phyloP scores from a whole-genome alignment of 2,888 invertebrate genomes.

The Muschampia plurimacula region DNA sequence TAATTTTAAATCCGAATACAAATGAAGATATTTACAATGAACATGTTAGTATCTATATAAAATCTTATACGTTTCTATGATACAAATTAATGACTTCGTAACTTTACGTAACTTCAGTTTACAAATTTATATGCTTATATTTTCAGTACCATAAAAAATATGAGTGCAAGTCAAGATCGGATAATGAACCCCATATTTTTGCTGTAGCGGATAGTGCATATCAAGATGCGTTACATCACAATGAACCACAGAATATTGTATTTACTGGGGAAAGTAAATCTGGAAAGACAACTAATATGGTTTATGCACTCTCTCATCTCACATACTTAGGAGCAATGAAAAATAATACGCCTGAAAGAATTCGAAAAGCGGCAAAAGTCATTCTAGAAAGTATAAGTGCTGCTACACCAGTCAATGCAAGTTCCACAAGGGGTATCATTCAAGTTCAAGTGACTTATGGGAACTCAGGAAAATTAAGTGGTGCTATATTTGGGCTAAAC shows the following conservation, averaged over 20 bases:
- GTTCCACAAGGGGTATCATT: constrained; percentile 93
- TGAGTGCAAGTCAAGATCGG: constrained; percentile 93
- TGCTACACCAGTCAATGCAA: constrained; percentile 92
- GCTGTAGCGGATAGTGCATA: constrained; percentile 95
- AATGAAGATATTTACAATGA: constrained; percentile 90
- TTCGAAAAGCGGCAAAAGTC: constrained; percentile 88
- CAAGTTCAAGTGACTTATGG: constrained; percentile 93
- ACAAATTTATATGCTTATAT: constrained; percentile 28
- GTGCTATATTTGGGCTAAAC: constrained; percentile 94
- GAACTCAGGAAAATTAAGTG: constrained; percentile 93
- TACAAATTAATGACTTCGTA: background rate
- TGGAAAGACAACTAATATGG: constrained; percentile 95
- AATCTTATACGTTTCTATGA: background rate
- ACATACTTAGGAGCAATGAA: constrained; percentile 92
- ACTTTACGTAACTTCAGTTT: background rate
- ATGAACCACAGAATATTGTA: constrained; percentile 93
- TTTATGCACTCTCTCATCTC: constrained; percentile 92
- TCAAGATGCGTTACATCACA: constrained; percentile 96
- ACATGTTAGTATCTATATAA: constrained; percentile 64
- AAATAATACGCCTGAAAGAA: constrained; percentile 87
- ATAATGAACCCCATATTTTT: constrained; percentile 96
- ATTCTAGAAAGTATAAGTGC: constrained; percentile 94
- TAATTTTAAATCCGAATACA: constrained; percentile 93
- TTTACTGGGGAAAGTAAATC: constrained; percentile 96
- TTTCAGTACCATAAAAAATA: constrained; percentile 92